Evolutionary conservation across 1,140 invertebrate species (phyloP).

Genomic region (Trichonephila clavipes): DNA sequence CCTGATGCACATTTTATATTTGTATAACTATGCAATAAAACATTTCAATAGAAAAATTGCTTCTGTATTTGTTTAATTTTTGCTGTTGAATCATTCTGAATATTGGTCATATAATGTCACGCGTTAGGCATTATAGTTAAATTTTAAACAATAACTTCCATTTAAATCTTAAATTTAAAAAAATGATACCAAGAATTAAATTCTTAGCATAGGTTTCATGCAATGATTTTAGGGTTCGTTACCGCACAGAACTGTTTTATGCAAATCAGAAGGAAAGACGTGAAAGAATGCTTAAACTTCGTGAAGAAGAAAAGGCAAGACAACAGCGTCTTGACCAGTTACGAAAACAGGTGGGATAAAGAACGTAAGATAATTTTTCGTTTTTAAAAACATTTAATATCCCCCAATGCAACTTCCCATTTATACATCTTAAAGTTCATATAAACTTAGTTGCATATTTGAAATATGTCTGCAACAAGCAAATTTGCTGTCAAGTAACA

Average conservation of each 20-base stretch:
- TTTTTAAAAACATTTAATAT: slow-evolving; percentile 31
- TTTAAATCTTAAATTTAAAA: background rate
- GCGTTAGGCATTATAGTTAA: background rate
- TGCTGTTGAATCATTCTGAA: background rate
- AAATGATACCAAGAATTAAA: slow-evolving; percentile 29
- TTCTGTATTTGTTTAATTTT: background rate
- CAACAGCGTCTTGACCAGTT: slow-evolving; percentile 72
- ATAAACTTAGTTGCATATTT: too few relatives aligned
- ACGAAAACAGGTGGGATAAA: slow-evolving; percentile 77
- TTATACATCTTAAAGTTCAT: too few relatives aligned
- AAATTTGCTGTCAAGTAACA: too few relatives aligned
- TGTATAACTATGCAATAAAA: background rate
- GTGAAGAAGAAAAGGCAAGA: slow-evolving; percentile 64
- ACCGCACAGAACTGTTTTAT: slow-evolving; percentile 76
- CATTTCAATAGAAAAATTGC: background rate
- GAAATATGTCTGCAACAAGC: too few relatives aligned
- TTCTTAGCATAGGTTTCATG: slow-evolving; percentile 71
- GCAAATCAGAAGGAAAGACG: slow-evolving; percentile 73
- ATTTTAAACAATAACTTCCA: background rate
- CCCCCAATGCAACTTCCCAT: too few relatives aligned
- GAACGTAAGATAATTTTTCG: slow-evolving; percentile 74
- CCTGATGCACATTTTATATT: background rate
- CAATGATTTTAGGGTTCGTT: slow-evolving; percentile 74
- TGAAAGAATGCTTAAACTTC: slow-evolving; percentile 75
- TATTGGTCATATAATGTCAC: background rate